These are phyloP conservation scores for Charina bottae DNA, from an alignment of 2,113 vertebrate species.

Conservation along the genomic window DNA sequence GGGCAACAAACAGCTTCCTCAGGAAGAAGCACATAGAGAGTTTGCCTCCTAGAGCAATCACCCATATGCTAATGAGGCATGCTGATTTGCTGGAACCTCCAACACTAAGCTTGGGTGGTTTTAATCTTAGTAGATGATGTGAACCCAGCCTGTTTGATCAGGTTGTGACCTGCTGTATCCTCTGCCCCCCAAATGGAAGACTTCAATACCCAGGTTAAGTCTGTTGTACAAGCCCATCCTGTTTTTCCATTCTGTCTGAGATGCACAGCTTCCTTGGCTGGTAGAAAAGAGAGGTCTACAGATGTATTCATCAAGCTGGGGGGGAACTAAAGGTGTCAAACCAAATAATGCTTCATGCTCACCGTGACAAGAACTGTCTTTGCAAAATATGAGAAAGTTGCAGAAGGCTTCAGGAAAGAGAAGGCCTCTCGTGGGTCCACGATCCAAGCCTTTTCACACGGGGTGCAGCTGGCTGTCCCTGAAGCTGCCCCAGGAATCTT, in stretches of 20 bases:
- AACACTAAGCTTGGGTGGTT: not conserved
- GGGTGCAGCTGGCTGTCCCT: not conserved
- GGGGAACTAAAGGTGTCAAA: not conserved
- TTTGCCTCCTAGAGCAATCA: too few relatives aligned
- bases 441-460: not conserved
- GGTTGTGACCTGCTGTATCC: not conserved
- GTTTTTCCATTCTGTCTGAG: not conserved
- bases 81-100: too few relatives aligned
- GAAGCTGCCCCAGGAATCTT: not conserved
- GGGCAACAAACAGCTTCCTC: too few relatives aligned
- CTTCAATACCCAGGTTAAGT: not conserved
- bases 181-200: not conserved
- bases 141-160: not conserved
- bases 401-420: not conserved
- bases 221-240: not conserved
- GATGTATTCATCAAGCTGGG: not conserved
- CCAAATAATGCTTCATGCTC: not conserved
- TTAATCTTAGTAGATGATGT: not conserved
- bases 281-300: not conserved
- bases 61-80: too few relatives aligned
- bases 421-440: not conserved
- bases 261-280: not conserved
- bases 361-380: not conserved
- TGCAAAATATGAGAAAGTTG: not conserved
- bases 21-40: too few relatives aligned